Base-by-base conservation (phyloP, 1,140 invertebrate species). In the Drosophila rhopaloa region DNA sequence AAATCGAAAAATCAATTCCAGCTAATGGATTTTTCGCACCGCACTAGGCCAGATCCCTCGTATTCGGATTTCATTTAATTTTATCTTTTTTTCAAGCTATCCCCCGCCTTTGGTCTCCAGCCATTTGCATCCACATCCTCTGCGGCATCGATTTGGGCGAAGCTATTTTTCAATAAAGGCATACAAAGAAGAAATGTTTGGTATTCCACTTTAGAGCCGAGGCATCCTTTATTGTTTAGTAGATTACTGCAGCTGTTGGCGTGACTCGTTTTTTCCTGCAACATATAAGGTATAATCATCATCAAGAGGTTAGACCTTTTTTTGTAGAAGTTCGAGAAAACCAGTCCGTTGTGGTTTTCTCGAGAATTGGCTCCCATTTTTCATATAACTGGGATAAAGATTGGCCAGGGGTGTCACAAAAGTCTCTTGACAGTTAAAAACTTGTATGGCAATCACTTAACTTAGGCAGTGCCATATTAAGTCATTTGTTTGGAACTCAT, bases 1-100 rank as follows among this genome's bases (percentile, higher is more conserved):
- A 75, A 76, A 68, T 37, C 72, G 72, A 67, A 76, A 76, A 76
- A 81, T 86, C 63, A 80, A 78, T 78, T 81, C 76, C 54, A 37
- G 71, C 47, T 82, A 83, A 83, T 83, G 80, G 80, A 71, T 83
- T 82, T 70, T 62, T 16, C 27, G 37, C 66, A 48, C 53, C 44
- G 66, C 65, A 72, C 59, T 76, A 72, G 51, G 29, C 53, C 66
- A 71, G 68, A 72, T 71, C 37, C 32, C 63, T 46, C 35, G 41
- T 37, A 57, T 43, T 71, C 61, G 43, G 58, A 50, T 76, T 76
- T 76, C 51, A 72, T 57, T 65, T 41, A 71, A 57, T 71, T 50
- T 71, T 50, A 41, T 68, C 50, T 70, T 51, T 70, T 66, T 68
- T 46, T 38, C 11, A 35, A 54, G 32, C 29, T 24, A 51, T 8